Percentiles rank a stretch among this genome's conserved stretches.
These are phyloP conservation scores for Margarornis squamiger DNA, from an alignment of 2,797 vertebrate species.

Conservation along the genomic window DNA sequence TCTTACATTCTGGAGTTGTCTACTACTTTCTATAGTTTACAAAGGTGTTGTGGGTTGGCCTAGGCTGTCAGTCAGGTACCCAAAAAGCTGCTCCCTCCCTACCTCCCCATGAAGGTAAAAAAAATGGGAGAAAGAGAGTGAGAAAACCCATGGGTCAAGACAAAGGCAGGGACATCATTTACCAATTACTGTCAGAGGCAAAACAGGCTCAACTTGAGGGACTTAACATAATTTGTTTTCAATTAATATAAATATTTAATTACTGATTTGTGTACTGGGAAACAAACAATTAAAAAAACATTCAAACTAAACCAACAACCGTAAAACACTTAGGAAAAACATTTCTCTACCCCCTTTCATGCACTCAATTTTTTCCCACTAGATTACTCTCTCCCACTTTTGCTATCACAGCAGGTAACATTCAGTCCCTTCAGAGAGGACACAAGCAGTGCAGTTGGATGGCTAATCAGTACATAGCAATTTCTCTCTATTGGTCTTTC, in stretches of 20 bases:
- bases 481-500: background rate
- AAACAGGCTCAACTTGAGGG: background rate
- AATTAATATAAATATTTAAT: background rate
- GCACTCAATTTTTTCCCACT: background rate
- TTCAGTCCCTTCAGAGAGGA: background rate
- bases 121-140: background rate
- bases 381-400: fast-evolving
- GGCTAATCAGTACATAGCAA: fast-evolving
- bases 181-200: background rate
- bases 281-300: background rate
- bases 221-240: background rate
- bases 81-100: background rate
- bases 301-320: fast-evolving
- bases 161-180: background rate
- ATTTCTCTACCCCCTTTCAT: fast-evolving
- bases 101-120: fast-evolving
- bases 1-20: background rate
- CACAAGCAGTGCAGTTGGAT: fast-evolving
- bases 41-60: background rate
- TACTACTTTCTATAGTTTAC: background rate
- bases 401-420: background rate
- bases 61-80: background rate
- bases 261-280: background rate
- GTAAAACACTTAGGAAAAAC: background rate
- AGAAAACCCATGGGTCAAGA: background rate